Base-by-base conservation (phyloP, 2,888 invertebrate genomes). In the Nudaria mundana region DNA sequence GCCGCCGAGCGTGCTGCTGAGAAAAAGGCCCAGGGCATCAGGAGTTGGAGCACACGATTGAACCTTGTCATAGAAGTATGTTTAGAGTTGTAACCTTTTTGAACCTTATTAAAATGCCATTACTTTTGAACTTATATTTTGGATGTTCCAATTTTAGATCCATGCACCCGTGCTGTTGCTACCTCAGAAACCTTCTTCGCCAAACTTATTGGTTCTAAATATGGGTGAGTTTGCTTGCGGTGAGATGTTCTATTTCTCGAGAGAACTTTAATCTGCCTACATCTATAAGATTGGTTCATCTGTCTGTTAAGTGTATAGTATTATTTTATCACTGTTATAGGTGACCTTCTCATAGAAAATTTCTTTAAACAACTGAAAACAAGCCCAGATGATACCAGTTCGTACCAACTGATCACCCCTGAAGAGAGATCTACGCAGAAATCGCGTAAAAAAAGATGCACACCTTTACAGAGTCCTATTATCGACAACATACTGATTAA, bases 131-230 rank as follows among this genome's bases (percentile, higher is more conserved):
- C 14, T 10, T 10, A 10, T 22, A 2, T 11, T 16, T 8, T 15
- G 2, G 15, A 6, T n/a, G 5, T 38, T 44, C 11, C 35, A 2
- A 24, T 35, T 50, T 52, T 5, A 87, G 87, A 78, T 94, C 34
- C 93, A 93, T 64, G 93, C 94, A 2, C 95, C 95, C 3, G 92
- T 94, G 0, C 76, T 96, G 11, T 77, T 95, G 23, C 77, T 96
- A 31, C 96, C 96, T 0, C 95, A 95, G 62, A 94, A 94, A 63
- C 93, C 94, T 0, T 93, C 94, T 4, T 94, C 94, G 0, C 94
- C 94, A 0, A 94, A 94, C 69, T 86, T 95, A 5, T 74, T 96
- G 30, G 91, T 95, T 13, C 81, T 95, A n/a, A 94, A 94, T 63
- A 91, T 93, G 77, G 94, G 93, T 92, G 79, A 63, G 72, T 25